A percentile compares a stretch with the other conserved stretches of the same genome.
Evolutionary conservation across 2,888 invertebrate genomes (phyloP).

Genomic region (Crioceris asparagi): DNA sequence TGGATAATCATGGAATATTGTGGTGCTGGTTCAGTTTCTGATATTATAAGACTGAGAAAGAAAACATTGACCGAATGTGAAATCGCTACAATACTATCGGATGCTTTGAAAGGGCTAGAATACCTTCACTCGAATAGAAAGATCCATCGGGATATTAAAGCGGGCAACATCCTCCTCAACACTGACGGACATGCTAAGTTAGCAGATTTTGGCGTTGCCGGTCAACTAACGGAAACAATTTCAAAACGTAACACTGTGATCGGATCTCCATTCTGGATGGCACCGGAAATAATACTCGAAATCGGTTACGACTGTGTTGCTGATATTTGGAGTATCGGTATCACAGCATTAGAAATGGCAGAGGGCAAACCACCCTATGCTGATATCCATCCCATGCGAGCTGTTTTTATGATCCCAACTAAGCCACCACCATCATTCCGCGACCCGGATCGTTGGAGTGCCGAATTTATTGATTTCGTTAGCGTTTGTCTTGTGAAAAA

Average conservation of each 20-base stretch:
- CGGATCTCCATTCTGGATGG: constrained; percentile 96
- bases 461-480: constrained; percentile 97
- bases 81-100: constrained; percentile 25
- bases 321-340: constrained; percentile 96
- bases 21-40: constrained; percentile 97
- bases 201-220: constrained; percentile 99
- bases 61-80: constrained; percentile 42
- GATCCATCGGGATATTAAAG: constrained; percentile 43
- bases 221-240: constrained; percentile 74
- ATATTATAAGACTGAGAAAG: constrained; percentile 95
- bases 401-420: constrained; percentile 99
- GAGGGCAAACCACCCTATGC: constrained; percentile 97
- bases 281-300: constrained; percentile 96
- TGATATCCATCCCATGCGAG: constrained; percentile 89
- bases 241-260: constrained; percentile 38
- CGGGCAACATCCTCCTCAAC: constrained; percentile 95
- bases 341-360: constrained; percentile 98
- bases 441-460: constrained; percentile 92
- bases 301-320: constrained; percentile 99
- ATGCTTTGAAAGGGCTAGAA: constrained; percentile 25
- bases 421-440: constrained; percentile 97
- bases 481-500: constrained; percentile 82
- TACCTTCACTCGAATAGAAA: constrained; percentile 26
- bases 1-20: constrained; percentile 99
- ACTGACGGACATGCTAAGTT: constrained; percentile 97